Percentiles rank a stretch among this genome's conserved stretches.
These are phyloP conservation scores for Daktulosphaira vitifoliae DNA, from an alignment of 1,140 invertebrate genomes.

Conservation along the genomic window DNA sequence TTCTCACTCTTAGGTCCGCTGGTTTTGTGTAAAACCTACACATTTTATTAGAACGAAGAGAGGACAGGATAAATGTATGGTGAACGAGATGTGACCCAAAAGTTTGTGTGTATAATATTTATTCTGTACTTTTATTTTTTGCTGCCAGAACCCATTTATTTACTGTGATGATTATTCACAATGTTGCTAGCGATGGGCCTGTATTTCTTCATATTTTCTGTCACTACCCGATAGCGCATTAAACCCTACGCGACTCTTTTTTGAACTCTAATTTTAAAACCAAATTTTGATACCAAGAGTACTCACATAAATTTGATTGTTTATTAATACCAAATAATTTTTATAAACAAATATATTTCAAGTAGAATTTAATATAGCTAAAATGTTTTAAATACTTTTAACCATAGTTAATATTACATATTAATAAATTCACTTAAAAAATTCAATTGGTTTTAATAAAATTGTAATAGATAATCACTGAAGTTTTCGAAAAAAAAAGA, in stretches of 20 bases:
- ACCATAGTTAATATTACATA: too few species aligned
- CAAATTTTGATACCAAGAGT: too few species aligned
- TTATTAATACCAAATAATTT: too few species aligned
- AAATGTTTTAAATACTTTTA: too few species aligned
- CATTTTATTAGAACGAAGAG: constrained; percentile 10
- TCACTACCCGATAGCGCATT: background rate
- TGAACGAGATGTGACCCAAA: constrained; percentile 23
- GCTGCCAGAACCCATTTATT: constrained; percentile 8
- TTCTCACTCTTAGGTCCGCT: background rate
- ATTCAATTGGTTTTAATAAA: too few species aligned
- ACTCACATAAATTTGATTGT: too few species aligned
- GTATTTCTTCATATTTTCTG: constrained; percentile 4
- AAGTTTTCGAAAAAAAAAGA: too few species aligned
- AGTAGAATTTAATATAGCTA: too few species aligned
- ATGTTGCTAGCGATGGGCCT: constrained; percentile 11
- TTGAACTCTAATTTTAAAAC: too few species aligned
- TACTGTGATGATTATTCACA: constrained; percentile 24
- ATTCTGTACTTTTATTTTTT: background rate
- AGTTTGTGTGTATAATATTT: constrained; percentile 6
- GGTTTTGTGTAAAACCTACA: constrained; percentile 19
- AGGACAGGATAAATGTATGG: background rate
- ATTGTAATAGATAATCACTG: too few species aligned
- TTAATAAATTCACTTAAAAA: too few species aligned
- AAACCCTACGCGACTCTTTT: background rate
- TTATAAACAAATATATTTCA: too few species aligned